A percentile compares a stretch with the other conserved stretches of the same genome.
Conservation (phyloP, 2,113 vertebrate genomes). For the Eubucco bourcierii region DNA sequence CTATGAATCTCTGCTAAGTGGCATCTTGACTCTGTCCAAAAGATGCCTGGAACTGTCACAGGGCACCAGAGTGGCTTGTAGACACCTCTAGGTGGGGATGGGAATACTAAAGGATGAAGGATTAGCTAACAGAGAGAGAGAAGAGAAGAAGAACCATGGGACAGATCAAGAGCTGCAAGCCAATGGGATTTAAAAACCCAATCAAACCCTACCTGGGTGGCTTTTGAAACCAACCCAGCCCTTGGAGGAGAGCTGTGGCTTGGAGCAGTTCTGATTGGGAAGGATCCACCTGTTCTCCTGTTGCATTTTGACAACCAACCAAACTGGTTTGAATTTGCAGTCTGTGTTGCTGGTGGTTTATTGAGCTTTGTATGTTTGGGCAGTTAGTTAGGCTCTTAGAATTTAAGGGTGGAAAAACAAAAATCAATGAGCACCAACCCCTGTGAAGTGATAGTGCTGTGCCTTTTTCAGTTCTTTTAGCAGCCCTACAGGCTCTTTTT, state of each 20-base stretch:
- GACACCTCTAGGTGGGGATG: background rate
- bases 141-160: background rate
- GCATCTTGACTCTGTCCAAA: background rate
- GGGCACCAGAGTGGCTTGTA: background rate
- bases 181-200: background rate
- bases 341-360: constrained; percentile 72
- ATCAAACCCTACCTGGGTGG: background rate
- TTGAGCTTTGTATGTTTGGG: constrained; percentile 84
- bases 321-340: constrained; percentile 62
- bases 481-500: constrained; percentile 70
- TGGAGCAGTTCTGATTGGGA: background rate
- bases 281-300: constrained; percentile 41
- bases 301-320: constrained; percentile 30
- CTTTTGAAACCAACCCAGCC: background rate
- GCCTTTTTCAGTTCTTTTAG: constrained; percentile 84
- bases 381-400: constrained; percentile 80
- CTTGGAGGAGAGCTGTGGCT: background rate
- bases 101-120: background rate
- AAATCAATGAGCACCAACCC: constrained; percentile 56
- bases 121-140: background rate
- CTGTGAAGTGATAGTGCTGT: constrained; percentile 89
- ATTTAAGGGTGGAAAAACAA: constrained; percentile 48
- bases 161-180: background rate
- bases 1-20: background rate
- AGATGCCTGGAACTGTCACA: background rate